phyloP scores from a whole-genome alignment of 2,797 vertebrate genomes.

The Uromys caudimaculatus region DNA sequence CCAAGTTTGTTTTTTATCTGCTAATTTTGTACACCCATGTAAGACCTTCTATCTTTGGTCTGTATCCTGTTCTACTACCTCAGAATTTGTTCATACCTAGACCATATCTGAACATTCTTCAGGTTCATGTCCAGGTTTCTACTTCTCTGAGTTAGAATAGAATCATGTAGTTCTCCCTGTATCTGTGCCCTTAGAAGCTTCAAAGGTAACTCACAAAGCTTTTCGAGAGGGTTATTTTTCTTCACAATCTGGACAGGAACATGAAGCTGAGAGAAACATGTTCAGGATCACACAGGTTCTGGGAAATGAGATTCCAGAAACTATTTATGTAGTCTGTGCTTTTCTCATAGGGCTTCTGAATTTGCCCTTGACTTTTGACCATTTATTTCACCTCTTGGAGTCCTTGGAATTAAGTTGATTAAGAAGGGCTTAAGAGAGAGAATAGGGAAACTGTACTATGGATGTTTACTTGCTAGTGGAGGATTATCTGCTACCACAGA shows the following conservation, averaged over 20 bases:
- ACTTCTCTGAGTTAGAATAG: constrained; percentile 23
- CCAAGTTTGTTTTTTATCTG: neutral
- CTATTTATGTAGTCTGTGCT: neutral
- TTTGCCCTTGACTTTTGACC: constrained; percentile 31
- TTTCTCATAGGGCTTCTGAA: constrained; percentile 49
- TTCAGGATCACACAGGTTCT: neutral
- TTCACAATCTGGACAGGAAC: constrained; percentile 21
- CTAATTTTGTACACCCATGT: neutral
- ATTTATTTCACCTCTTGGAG: constrained; percentile 44
- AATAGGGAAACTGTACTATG: neutral
- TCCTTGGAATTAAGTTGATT: constrained; percentile 9
- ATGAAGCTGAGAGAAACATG: constrained; percentile 10
- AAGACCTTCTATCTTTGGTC: neutral
- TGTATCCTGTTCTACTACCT: neutral
- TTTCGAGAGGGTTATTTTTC: neutral
- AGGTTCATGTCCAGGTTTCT: constrained; percentile 55
- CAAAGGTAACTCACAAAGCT: neutral
- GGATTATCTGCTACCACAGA: neutral
- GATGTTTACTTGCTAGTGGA: neutral
- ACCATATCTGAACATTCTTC: neutral
- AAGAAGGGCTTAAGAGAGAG: constrained; percentile 19
- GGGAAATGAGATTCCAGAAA: constrained; percentile 26
- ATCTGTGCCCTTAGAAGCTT: constrained; percentile 7
- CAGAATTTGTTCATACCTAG: neutral
- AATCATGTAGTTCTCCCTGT: neutral